Evolutionary conservation across 2,797 vertebrate genomes (phyloP), one percentile per base, ranked within the genome.

Genomic region (Danio albolineatus): DNA sequence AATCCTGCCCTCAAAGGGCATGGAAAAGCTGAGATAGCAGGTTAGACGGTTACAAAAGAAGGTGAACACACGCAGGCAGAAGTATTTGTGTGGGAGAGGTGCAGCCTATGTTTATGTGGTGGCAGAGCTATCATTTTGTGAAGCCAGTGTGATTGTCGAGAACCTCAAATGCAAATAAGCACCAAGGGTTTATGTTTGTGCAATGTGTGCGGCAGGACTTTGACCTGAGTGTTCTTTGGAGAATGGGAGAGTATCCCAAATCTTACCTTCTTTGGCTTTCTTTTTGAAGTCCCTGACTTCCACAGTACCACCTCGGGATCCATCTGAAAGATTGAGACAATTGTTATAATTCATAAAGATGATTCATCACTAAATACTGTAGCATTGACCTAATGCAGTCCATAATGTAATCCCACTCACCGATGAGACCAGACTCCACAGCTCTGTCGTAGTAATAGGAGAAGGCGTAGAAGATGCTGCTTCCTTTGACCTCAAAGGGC

Each of bases 381-480:
- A 48, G 44, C 16, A 53, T 21, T 36, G 7, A 44, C 4, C 4
- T 67, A 71, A 51, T 10, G 12, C 4, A 28, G n/a, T 69, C 10
- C 21, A 13, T 54, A 51, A 79, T 78, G 49, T 79, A 79, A 70
- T 70, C 78, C 64, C 77, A 91, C 93, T 95, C 91, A 99, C 98
- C 96, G 0, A 99, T 98, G 78, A 99, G 90, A 67, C 95, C 93
- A 10, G 96, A 95, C 44, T 99, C 97, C 78, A 92, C 95, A 13
- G 98, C 98, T 84, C 97, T 93, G 87, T 99, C 98, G 0, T 94
- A 99, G 88, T 98, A 99, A 89, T 99, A 96, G 77, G 98, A 99
- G 90, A 99, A 99, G 44, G 98, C 98, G 6, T 99, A 99, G 89
- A 99, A 99, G 81, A 95, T 85, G 70, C 95, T 96, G 87, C 94